phyloP scores from a whole-genome alignment of 2,888 invertebrate species.

The Folsomia candida region DNA sequence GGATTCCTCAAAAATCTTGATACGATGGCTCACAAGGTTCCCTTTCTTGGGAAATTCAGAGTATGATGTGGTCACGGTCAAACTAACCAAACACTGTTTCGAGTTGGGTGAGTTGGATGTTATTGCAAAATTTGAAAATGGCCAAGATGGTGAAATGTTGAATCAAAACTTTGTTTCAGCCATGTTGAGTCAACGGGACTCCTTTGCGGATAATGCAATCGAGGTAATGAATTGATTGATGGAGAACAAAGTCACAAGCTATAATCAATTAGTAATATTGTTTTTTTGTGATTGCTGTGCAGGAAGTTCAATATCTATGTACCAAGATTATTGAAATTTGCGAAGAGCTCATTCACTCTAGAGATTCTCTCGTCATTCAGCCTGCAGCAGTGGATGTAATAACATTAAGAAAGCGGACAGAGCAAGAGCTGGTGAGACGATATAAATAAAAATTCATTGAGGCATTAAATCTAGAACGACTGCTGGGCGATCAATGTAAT shows the following conservation, averaged over 20 bases:
- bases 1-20: constrained; percentile 41
- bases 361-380: constrained; percentile 84
- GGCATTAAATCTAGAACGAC: background rate
- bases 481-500: no score
- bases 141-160: no score
- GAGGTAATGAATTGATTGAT: constrained; percentile 55
- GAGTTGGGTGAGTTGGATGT: no score
- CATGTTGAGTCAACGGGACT: constrained; percentile 83
- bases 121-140: no score
- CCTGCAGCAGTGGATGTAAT: constrained; percentile 87
- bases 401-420: constrained; percentile 71
- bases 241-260: no score
- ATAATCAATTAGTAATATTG: background rate
- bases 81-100: constrained; percentile 64
- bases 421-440: constrained; percentile 63
- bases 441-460: constrained; percentile 56
- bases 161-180: no score
- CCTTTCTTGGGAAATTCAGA: constrained; percentile 44
- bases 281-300: background rate
- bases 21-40: constrained; percentile 44
- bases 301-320: constrained; percentile 47
- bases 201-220: constrained; percentile 82
- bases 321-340: constrained; percentile 47
- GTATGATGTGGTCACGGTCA: constrained; percentile 42
- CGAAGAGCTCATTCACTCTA: constrained; percentile 39